phyloP scores from a whole-genome alignment of 64 coral and sea anemone genomes.

The Trachythela sp. region DNA sequence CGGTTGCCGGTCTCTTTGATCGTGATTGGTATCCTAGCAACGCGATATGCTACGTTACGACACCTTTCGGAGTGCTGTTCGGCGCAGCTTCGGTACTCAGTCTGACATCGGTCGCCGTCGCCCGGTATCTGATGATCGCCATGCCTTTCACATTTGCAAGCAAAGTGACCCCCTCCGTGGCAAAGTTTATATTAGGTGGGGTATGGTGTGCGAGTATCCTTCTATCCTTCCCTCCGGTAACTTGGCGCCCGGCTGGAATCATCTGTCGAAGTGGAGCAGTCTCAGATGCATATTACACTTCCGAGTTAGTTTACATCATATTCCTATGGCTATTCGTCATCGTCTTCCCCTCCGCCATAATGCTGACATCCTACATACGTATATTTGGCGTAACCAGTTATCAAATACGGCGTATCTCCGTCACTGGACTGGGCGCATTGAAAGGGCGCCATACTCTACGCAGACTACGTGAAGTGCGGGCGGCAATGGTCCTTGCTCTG shows the following conservation, averaged over 20 bases:
- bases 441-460: constrained; percentile 52
- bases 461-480: constrained; percentile 69
- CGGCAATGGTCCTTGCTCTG: constrained; percentile 69
- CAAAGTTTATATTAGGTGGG: constrained; percentile 66
- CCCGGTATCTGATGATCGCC: constrained; percentile 79
- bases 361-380: constrained; percentile 73
- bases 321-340: constrained; percentile 91
- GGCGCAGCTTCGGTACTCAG: constrained; percentile 85
- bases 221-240: constrained; percentile 68
- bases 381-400: constrained; percentile 42
- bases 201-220: constrained; percentile 68
- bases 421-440: constrained; percentile 42
- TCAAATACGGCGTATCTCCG: constrained; percentile 69
- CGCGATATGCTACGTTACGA: constrained; percentile 82
- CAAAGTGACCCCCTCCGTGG: constrained; percentile 71
- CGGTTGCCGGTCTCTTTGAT: constrained; percentile 69
- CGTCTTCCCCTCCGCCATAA: constrained; percentile 62
- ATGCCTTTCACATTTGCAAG: constrained; percentile 76
- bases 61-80: constrained; percentile 90
- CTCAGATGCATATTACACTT: constrained; percentile 65
- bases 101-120: constrained; percentile 75
- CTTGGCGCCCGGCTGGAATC: constrained; percentile 64
- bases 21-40: constrained; percentile 90
- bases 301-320: constrained; percentile 83
- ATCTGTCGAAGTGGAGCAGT: constrained; percentile 80